Base-by-base conservation (phyloP, 2,888 invertebrate genomes). In the Cristatella mucedo region DNA sequence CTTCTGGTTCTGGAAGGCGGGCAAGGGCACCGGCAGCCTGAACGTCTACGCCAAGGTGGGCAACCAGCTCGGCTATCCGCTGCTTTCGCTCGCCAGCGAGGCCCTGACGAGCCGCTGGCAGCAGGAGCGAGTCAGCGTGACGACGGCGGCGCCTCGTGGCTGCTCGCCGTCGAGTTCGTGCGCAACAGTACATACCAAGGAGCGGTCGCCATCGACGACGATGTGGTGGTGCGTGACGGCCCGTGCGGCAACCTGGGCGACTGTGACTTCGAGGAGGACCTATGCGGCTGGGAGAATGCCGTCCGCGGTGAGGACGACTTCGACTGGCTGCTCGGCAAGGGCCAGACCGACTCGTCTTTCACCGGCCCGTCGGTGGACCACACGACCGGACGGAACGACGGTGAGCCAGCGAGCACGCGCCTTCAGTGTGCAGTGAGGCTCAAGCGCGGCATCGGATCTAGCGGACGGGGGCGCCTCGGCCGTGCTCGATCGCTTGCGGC, bases 221-320 rank as follows among this genome's bases (percentile, higher is more conserved):
- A 63, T 44, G 47, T 61, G 21, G 43, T 45, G 4, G 47, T 56
- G 11, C 39, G 46, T 26, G 42, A 49, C 33, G 58, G 59, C 6
- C 44, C 51, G 3, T 61, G 61, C 42, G 40, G 47, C 1, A 32
- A 34, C 4, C 37, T 44, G 31, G 50, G 52, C 21, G 46, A 52
- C 30, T 59, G 59, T 50, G 44, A 51, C 37, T 59, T 59, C 47
- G 55, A 55, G 40, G 45, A 50, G 30, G 51, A 49, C 5, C 46
- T 53, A 11, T 57, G 58, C 44, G 49, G 52, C 22, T 59, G 56
- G 56, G 46, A 44, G 11, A 55, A 57, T 34, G 50, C 45, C 26
- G 31, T 16, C 6, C 13, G n/a, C 9, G 22, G 18, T 21, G 18
- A 13, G n/a, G 67, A 49, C 38, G 41, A 49, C 21, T 54, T 56